Evolutionary conservation across 1,140 invertebrate species (phyloP).

Genomic region (Drosophila sucinea): DNA sequence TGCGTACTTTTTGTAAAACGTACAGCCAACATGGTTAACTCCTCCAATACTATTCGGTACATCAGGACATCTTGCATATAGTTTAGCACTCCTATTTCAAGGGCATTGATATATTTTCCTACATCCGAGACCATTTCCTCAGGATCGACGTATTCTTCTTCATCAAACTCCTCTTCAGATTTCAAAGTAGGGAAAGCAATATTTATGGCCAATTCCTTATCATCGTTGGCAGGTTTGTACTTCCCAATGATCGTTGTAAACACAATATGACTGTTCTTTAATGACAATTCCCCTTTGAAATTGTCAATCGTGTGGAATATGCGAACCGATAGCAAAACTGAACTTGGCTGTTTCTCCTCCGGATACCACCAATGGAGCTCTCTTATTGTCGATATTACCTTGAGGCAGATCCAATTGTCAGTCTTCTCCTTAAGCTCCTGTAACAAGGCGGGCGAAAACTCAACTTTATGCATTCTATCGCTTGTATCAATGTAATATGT

Average conservation of each 20-base stretch:
- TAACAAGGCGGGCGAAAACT: slow-evolving; percentile 12
- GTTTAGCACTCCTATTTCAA: neutral
- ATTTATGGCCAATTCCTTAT: no score
- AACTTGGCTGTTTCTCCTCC: slow-evolving; percentile 37
- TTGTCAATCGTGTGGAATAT: slow-evolving; percentile 2
- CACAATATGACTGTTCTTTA: neutral
- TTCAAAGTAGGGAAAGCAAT: neutral
- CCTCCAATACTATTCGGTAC: slow-evolving; percentile 36
- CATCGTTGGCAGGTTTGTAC: slow-evolving; percentile 21
- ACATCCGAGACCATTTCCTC: slow-evolving; percentile 18
- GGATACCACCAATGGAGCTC: slow-evolving; percentile 60
- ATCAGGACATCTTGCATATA: slow-evolving; percentile 16
- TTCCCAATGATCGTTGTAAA: slow-evolving; percentile 17
- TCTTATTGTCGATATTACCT: slow-evolving; percentile 27
- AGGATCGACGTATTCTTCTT: neutral
- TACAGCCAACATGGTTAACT: slow-evolving; percentile 35
- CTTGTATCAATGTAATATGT: slow-evolving; percentile 3
- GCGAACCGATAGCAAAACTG: slow-evolving; percentile 38
- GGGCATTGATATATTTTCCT: neutral
- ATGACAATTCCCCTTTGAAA: neutral
- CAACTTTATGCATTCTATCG: slow-evolving; percentile 33
- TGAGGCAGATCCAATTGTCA: slow-evolving; percentile 18
- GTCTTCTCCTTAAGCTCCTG: neutral
- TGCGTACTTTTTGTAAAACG: slow-evolving; percentile 31
- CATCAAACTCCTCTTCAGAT: neutral